Evolutionary conservation across 1,140 invertebrate species (phyloP).

Genomic region (Tetranychus urticae): DNA sequence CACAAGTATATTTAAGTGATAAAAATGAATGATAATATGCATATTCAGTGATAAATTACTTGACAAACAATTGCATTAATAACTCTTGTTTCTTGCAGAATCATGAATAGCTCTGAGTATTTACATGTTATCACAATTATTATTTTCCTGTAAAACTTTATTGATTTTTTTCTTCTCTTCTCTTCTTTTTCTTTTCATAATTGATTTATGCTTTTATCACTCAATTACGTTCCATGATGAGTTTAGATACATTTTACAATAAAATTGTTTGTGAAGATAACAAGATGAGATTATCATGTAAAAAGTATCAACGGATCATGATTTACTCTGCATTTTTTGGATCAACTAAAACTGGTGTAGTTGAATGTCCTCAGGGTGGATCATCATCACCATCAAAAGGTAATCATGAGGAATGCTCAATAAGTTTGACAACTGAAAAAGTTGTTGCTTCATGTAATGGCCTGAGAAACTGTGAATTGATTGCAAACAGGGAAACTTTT

Average conservation of each 20-base stretch:
- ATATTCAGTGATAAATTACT: too few species aligned
- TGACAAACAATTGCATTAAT: too few species aligned
- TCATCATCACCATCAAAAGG: conserved; percentile 19
- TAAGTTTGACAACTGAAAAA: conserved; percentile 11
- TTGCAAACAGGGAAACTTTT: conserved; percentile 11
- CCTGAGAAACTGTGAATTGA: conserved; percentile 10
- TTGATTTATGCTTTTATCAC: background rate
- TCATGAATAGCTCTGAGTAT: too few species aligned
- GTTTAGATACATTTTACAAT: conserved; percentile 63
- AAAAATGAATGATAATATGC: too few species aligned
- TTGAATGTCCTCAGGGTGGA: conserved; percentile 60
- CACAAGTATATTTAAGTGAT: too few species aligned
- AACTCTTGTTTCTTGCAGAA: too few species aligned
- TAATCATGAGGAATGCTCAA: conserved; percentile 9
- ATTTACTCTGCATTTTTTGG: conserved; percentile 76
- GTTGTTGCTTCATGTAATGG: conserved; percentile 13
- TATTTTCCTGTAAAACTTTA: background rate
- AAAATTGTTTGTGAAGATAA: conserved; percentile 75
- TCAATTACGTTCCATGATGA: background rate
- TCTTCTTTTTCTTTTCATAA: background rate
- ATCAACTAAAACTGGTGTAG: conserved; percentile 57
- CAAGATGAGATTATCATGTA: conserved; percentile 33
- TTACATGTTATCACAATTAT: background rate
- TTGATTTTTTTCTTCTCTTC: background rate
- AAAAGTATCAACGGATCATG: conserved; percentile 39